Evolutionary conservation across 2,113 vertebrate genomes (phyloP).

Genomic region (Haemorhous mexicanus): DNA sequence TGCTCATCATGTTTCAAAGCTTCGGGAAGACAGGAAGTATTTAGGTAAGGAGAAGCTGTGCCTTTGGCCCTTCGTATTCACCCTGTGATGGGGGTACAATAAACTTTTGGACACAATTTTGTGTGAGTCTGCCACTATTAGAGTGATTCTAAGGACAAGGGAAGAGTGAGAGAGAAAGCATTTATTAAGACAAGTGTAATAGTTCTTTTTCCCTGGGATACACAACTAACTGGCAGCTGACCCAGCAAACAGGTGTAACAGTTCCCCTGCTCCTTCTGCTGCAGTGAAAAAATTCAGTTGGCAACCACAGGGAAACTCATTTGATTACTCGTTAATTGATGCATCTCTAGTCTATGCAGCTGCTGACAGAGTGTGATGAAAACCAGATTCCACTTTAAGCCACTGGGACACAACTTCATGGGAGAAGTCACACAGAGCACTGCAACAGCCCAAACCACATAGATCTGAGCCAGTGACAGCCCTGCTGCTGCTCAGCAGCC

Average conservation of each 20-base stretch:
- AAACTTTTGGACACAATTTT: not conserved
- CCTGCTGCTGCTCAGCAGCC: not conserved
- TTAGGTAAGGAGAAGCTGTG: not conserved
- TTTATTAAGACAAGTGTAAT: constrained; percentile 33
- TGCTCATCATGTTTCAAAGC: not conserved
- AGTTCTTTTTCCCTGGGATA: not conserved
- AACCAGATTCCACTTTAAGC: not conserved
- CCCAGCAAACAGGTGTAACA: not conserved
- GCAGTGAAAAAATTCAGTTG: not conserved
- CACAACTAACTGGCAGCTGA: not conserved
- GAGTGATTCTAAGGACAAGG: not conserved
- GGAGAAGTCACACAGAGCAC: not conserved
- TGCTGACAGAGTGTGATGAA: not conserved
- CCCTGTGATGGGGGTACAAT: too few species aligned
- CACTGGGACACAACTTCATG: not conserved
- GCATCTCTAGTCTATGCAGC: not conserved
- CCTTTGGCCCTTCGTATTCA: not conserved
- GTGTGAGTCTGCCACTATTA: not conserved
- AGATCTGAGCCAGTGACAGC: not conserved
- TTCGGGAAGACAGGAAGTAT: not conserved
- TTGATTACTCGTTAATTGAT: not conserved
- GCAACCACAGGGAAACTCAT: not conserved
- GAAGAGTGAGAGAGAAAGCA: not conserved
- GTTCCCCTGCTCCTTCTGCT: not conserved
- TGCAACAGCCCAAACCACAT: not conserved